Evolutionary conservation across 1,140 invertebrate species (phyloP), one percentile per base, ranked within the genome.

Genomic region (Pantala flavescens): DNA sequence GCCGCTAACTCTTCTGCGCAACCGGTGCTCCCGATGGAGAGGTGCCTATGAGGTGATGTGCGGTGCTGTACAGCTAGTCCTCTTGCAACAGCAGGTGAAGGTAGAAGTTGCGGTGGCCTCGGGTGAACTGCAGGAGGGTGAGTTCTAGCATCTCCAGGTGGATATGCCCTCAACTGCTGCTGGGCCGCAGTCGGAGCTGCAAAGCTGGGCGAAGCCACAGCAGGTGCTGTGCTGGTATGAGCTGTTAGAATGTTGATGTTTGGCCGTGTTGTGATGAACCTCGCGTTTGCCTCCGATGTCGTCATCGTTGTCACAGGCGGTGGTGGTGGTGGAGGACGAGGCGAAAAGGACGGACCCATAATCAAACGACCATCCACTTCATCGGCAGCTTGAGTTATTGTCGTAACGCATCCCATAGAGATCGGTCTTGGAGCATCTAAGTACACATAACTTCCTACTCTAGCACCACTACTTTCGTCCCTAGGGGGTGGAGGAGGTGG

Each of bases 171-270:
- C 23, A 74, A 24, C 16, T 77, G 73, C 23, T 78, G 75, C 11
- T 74, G 70, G 43, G 76, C 73, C 70, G 76, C 43, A 10, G 83
- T 81, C 23, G 86, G 83, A 24, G 82, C 81, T 9, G 86, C 84
- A 80, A 84, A 86, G 76, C 82, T 86, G 11, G 85, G 85, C 70
- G 84, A 81, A 23, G 82, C 80, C n/a, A 80, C 83, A 0, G 83
- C 82, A 42, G 84, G 82, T 7, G 87, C 81, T 5, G 84, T 82
- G 55, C 86, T 87, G 24, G 88, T 86, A 80, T 90, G 89, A 9
- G 88, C 88, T 78, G 88, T 89, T 23, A 90, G 81, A 76, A 90
- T 88, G 78, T 85, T 90, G 24, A 89, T 88, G 80, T 89, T 88
- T 12, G 89, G 87, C 76, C 88, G 85, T 0, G 88, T 88, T 5